Evolutionary conservation across 2,113 vertebrate species (phyloP).

Genomic region (Tetraodon nigroviridis): DNA sequence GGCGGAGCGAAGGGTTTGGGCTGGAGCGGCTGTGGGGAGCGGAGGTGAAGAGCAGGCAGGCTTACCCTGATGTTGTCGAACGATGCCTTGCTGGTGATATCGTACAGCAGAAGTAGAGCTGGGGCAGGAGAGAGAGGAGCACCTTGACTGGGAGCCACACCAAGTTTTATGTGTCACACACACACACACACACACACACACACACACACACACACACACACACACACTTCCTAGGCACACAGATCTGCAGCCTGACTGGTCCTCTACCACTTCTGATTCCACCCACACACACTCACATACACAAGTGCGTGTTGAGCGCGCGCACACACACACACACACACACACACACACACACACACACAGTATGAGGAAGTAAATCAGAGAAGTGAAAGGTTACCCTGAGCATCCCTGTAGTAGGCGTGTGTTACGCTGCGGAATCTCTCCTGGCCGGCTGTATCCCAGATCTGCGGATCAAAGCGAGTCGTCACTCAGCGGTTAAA

Average conservation of each 20-base stretch:
- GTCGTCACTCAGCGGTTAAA: slow-evolving; percentile 34
- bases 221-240: slow-evolving; percentile 7
- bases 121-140: slow-evolving; percentile 40
- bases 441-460: slow-evolving; percentile 97
- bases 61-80: slow-evolving; percentile 96
- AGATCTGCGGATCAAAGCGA: slow-evolving; percentile 79
- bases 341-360: neutral
- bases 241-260: slow-evolving; percentile 7
- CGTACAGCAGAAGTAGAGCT: slow-evolving; percentile 94
- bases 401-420: slow-evolving; percentile 96
- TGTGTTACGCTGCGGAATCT: slow-evolving; percentile 97
- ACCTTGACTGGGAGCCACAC: slow-evolving; percentile 15
- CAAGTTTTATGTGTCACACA: slow-evolving; percentile 4
- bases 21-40: slow-evolving; percentile 21
- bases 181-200: too few relatives aligned
- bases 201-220: slow-evolving; percentile 2
- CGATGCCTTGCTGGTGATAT: slow-evolving; percentile 92
- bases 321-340: neutral
- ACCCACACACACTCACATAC: slow-evolving; percentile 4
- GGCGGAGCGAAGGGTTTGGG: slow-evolving; percentile 15
- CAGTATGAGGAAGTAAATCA: slow-evolving; percentile 26
- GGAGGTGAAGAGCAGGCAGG: slow-evolving; percentile 13
- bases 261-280: slow-evolving; percentile 10
- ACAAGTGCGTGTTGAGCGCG: too few relatives aligned
- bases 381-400: slow-evolving; percentile 77